Conservation (phyloP, 1,140 invertebrate species). For the Apis mellifera region DNA sequence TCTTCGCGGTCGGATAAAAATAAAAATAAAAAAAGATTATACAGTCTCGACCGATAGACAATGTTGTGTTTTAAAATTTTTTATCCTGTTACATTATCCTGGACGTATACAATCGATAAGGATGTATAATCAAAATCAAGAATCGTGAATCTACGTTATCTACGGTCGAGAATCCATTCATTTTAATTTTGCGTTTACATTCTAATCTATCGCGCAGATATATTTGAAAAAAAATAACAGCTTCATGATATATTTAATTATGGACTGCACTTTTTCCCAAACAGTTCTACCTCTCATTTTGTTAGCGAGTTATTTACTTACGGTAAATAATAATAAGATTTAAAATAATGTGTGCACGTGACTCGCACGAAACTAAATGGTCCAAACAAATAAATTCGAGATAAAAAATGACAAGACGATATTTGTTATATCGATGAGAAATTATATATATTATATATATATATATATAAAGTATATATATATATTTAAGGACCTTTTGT, state of each 20-base stretch:
- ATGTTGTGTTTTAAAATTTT: not conserved
- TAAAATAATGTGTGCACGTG: conserved; percentile 25
- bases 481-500: conserved; percentile 33
- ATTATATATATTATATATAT: conserved; percentile 38
- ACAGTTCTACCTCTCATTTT: conserved; percentile 52
- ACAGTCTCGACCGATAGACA: not conserved
- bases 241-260: conserved; percentile 30
- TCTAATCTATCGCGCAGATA: conserved; percentile 1
- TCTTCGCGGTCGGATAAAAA: not conserved
- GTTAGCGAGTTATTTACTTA: conserved; percentile 42
- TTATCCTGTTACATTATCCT: not conserved
- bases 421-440: conserved; percentile 44
- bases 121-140: not conserved
- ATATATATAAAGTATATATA: not conserved
- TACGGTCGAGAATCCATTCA: not conserved
- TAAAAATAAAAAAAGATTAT: not conserved
- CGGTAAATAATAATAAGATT: conserved; percentile 18
- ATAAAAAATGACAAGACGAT: not conserved
- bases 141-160: conserved; percentile 4
- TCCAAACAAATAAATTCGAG: conserved; percentile 25
- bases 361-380: conserved; percentile 45
- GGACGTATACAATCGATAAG: not conserved
- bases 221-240: not conserved
- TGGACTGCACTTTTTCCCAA: conserved; percentile 34
- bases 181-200: not conserved